phyloP scores from a whole-genome alignment of 2,888 invertebrate species.

The Sarcophaga subvicina region DNA sequence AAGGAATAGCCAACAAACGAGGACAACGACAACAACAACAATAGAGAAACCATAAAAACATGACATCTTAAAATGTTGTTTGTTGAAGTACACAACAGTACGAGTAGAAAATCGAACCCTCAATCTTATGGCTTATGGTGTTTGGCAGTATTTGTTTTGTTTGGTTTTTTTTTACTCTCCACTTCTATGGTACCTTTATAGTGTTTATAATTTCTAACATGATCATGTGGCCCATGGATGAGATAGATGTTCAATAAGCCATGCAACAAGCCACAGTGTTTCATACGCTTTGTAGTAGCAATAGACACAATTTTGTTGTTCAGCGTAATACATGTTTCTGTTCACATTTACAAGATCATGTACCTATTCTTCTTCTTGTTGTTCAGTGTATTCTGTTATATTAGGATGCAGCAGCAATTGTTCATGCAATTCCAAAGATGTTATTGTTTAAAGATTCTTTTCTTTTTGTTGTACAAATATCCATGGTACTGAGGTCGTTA shows the following conservation, averaged over 20 bases:
- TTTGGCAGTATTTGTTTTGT: constrained; percentile 27
- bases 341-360: constrained; percentile 68
- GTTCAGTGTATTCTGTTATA: too few species aligned
- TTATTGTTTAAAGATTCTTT: constrained; percentile 46
- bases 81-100: constrained; percentile 34
- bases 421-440: constrained; percentile 49
- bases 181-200: background rate
- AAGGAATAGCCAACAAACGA: constrained; percentile 25
- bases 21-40: constrained; percentile 33
- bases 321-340: constrained; percentile 56
- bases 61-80: constrained; percentile 65
- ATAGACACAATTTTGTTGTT: constrained; percentile 48
- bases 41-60: constrained; percentile 53
- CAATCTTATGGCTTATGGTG: constrained; percentile 41
- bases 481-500: constrained; percentile 43
- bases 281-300: constrained; percentile 28
- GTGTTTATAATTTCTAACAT: constrained; percentile 54
- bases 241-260: background rate
- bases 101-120: constrained; percentile 19
- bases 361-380: background rate
- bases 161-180: constrained; percentile 8
- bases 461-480: constrained; percentile 6
- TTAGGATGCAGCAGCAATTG: background rate
- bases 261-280: constrained; percentile 12
- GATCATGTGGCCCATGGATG: constrained; percentile 64